Conservation (phyloP, 2,888 invertebrate genomes). For the Protonemura montana region DNA sequence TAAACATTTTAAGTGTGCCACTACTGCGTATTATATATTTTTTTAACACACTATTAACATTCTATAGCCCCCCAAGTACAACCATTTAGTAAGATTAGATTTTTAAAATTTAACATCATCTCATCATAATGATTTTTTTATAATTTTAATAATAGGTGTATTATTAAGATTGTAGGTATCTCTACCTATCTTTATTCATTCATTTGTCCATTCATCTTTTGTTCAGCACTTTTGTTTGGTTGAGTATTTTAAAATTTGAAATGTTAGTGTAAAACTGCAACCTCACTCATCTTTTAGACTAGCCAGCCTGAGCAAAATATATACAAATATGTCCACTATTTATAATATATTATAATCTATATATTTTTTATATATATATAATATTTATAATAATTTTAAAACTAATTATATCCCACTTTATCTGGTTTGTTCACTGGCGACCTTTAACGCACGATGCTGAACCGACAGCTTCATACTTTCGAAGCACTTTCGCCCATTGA, state of each 20-base stretch:
- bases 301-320: conserved; percentile 34
- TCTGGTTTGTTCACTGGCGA: background rate
- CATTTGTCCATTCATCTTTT: background rate
- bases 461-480: background rate
- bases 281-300: conserved; percentile 29
- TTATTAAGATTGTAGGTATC: background rate
- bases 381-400: background rate
- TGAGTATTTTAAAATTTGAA: conserved; percentile 9
- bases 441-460: background rate
- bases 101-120: background rate
- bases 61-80: background rate
- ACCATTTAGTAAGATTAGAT: conserved; percentile 9
- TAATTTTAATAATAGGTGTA: background rate
- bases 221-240: background rate
- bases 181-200: background rate
- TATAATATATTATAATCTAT: conserved; percentile 2
- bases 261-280: conserved; percentile 25
- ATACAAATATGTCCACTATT: conserved; percentile 24
- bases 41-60: background rate
- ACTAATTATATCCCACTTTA: background rate
- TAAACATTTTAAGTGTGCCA: background rate
- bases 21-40: background rate
- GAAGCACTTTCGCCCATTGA: background rate
- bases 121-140: background rate
- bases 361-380: background rate